Conservation (phyloP, 53 echinoderm and acorn worm genomes). For the Apostichopus leukothele region DNA sequence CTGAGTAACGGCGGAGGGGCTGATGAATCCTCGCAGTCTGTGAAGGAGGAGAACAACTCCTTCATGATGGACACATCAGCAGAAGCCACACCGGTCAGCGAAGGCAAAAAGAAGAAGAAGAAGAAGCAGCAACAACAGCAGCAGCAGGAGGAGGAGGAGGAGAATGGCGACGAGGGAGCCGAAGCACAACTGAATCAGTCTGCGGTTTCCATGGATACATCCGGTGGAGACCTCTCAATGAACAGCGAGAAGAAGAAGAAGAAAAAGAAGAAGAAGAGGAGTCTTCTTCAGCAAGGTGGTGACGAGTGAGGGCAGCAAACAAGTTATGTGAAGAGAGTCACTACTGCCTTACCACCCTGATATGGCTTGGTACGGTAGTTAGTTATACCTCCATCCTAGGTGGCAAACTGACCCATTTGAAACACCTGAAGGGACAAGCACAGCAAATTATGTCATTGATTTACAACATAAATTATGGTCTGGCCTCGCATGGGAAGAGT, state of each 20-base stretch:
- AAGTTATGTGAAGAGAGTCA: background rate
- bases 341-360: background rate
- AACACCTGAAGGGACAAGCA: too few relatives aligned
- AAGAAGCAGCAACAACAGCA: conserved; percentile 55
- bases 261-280: conserved; percentile 56
- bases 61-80: conserved; percentile 28
- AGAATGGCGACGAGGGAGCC: background rate
- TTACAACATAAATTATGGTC: too few relatives aligned
- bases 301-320: background rate
- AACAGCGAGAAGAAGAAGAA: conserved; percentile 73
- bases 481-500: too few relatives aligned
- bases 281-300: background rate
- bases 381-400: too few relatives aligned
- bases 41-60: background rate
- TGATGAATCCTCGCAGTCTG: background rate
- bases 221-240: conserved; percentile 22
- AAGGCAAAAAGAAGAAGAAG: conserved; percentile 70
- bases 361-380: too few relatives aligned
- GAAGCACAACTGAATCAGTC: conserved; percentile 41
- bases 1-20: conserved; percentile 11
- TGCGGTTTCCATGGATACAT: conserved; percentile 42
- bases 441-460: too few relatives aligned
- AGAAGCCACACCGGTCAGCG: conserved; percentile 41
- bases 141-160: conserved; percentile 55
- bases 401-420: too few relatives aligned